Base-by-base conservation (phyloP, 2,113 vertebrate genomes). In the Sinosuthora webbiana region DNA sequence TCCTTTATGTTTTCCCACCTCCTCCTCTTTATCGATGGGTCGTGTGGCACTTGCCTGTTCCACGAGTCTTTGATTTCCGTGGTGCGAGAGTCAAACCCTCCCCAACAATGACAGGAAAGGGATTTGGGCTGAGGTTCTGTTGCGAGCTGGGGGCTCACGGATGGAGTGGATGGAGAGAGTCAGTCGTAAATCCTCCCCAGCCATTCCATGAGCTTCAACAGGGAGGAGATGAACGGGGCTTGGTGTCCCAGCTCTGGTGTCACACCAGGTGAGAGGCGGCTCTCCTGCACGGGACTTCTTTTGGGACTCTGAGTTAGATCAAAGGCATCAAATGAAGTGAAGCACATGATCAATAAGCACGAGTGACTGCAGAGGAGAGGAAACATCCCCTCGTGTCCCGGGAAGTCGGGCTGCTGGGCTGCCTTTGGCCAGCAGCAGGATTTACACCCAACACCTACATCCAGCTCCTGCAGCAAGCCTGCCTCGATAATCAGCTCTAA, bases 311-410 rank as follows among this genome's bases (percentile, higher is more conserved):
- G 53, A 23, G 44, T 76, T 64, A 56, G 69, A 15, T 57, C 65
- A 57, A 16, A 49, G 65, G n/a, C 15, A 6, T 2, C 13, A 19
- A 31, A 53, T 17, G n/a, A 53, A 63, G 50, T 2, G n/a, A 78
- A 73, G 53, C 4, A 5, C 0, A 7, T 17, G 45, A 33, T 52
- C 37, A 16, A 45, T 3, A 6, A 85, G 33, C 60, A 22, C 3
- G 9, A 28, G 65, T 11, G 57, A 5, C 33, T 56, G 37, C 31
- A 33, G 52, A 81, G 59, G 39, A 65, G n/a, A 57, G 55, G 45
- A 53, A 8, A 18, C 22, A 22, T 3, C n/a, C 33, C 3, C 57
- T 6, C 1, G 10, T 1, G 4, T 57, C 28, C 50, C 0, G 5
- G 31, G 47, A 21, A 62, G 33, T 10, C n/a, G 37, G 33, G 19